Conservation (phyloP, 2,888 invertebrate species). For the Hemicrepidius hirtus region DNA sequence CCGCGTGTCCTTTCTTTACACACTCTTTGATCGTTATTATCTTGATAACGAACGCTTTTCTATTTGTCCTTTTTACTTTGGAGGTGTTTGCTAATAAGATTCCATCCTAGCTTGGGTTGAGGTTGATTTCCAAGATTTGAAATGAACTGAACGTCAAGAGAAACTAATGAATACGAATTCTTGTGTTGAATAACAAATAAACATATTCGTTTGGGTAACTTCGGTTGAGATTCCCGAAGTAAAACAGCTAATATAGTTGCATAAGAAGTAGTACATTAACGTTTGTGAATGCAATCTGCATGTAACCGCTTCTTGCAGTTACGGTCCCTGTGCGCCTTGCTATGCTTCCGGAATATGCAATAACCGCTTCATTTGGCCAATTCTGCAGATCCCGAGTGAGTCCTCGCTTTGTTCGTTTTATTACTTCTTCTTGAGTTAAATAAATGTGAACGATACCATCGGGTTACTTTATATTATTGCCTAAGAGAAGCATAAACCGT, state of each 20-base stretch:
- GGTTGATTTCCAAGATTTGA: too few relatives aligned
- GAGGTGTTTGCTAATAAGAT: too few relatives aligned
- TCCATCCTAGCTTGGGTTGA: too few relatives aligned
- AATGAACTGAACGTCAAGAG: not conserved
- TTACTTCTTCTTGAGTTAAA: conserved; percentile 14
- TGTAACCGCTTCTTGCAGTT: conserved; percentile 58
- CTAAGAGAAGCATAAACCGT: too few relatives aligned
- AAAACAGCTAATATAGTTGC: conserved; percentile 32
- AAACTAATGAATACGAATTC: conserved; percentile 9
- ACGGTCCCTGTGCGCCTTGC: conserved; percentile 52
- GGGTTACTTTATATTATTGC: not conserved
- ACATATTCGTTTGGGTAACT: not conserved
- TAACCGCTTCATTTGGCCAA: conserved; percentile 63
- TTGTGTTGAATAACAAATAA: not conserved
- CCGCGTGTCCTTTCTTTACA: too few relatives aligned
- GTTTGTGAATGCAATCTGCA: conserved; percentile 61
- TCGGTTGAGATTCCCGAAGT: conserved; percentile 3
- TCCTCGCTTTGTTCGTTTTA: conserved; percentile 38
- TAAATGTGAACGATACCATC: conserved; percentile 7
- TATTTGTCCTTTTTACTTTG: too few relatives aligned
- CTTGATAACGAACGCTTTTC: too few relatives aligned
- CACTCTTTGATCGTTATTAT: too few relatives aligned
- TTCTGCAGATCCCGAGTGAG: conserved; percentile 49
- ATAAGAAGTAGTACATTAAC: conserved; percentile 49
- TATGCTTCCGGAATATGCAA: conserved; percentile 62